phyloP scores from a whole-genome alignment of 2,113 vertebrate species.

The Calypte anna region DNA sequence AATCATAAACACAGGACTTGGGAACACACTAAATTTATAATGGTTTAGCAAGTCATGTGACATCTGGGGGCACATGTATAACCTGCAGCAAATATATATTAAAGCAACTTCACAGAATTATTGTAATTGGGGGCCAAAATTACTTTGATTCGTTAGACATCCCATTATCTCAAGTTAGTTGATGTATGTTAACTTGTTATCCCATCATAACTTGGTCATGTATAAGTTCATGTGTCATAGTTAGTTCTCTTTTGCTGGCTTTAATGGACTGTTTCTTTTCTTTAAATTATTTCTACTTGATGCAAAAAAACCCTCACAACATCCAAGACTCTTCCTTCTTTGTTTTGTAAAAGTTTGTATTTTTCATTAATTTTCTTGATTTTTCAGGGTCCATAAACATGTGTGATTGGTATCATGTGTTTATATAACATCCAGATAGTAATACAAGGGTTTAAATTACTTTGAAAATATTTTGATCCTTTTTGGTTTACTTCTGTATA shows the following conservation, averaged over 20 bases:
- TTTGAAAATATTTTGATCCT: not conserved
- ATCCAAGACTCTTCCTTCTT: not conserved
- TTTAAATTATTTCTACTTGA: not conserved
- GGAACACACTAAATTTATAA: not conserved
- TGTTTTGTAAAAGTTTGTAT: not conserved
- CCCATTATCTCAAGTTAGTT: not conserved
- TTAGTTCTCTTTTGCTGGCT: not conserved
- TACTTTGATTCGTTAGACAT: not conserved
- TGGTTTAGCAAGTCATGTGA: not conserved
- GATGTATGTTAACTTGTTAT: not conserved
- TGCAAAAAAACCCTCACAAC: not conserved
- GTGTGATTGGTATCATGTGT: not conserved
- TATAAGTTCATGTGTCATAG: not conserved
- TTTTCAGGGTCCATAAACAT: not conserved
- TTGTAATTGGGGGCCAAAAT: not conserved
- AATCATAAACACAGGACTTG: not conserved
- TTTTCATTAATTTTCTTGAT: not conserved
- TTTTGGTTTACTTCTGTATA: not conserved
- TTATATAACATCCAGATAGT: not conserved
- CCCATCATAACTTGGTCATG: not conserved
- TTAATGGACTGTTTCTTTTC: not conserved
- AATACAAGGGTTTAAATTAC: not conserved
- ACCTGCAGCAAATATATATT: not conserved
- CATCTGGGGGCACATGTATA: not conserved
- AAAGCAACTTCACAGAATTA: not conserved